Percentiles rank a stretch among this genome's conserved stretches.
Conservation (phyloP, 2,797 vertebrate genomes). For the Alfaro cultratus region DNA sequence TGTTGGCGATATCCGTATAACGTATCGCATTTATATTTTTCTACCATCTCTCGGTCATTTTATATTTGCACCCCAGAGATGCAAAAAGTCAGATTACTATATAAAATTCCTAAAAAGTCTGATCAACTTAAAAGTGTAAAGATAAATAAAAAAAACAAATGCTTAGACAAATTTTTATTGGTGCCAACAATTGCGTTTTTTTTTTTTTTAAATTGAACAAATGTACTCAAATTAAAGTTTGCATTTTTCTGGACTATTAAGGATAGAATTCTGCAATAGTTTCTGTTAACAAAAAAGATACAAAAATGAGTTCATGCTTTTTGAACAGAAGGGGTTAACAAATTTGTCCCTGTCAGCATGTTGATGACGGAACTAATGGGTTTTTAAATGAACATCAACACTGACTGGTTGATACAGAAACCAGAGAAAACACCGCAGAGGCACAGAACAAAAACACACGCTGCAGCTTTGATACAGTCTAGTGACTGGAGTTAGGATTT, state of each 20-base stretch:
- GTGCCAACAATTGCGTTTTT: not conserved
- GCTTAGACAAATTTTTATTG: not conserved
- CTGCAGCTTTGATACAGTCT: not conserved
- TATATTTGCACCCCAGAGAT: not conserved
- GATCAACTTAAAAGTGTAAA: not conserved
- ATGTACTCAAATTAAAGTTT: not conserved
- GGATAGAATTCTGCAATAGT: not conserved
- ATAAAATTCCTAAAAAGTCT: not conserved
- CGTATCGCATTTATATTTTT: not conserved
- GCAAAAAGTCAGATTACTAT: not conserved
- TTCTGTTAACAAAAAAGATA: too few species aligned
- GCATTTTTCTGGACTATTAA: not conserved
- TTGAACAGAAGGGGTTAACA: not conserved
- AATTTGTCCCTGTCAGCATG: not conserved
- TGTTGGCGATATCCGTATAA: too few species aligned
- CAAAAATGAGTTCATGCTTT: not conserved
- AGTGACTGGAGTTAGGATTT: not conserved
- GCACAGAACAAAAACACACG: not conserved
- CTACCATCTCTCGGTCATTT: not conserved
- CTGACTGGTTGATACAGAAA: not conserved
- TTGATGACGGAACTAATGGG: not conserved
- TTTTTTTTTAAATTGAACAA: too few species aligned
- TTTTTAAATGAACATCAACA: not conserved
- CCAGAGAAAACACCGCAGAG: not conserved
- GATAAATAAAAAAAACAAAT: not conserved